Base-by-base conservation (phyloP, 2,113 vertebrate genomes). In the Nettapus auritus region DNA sequence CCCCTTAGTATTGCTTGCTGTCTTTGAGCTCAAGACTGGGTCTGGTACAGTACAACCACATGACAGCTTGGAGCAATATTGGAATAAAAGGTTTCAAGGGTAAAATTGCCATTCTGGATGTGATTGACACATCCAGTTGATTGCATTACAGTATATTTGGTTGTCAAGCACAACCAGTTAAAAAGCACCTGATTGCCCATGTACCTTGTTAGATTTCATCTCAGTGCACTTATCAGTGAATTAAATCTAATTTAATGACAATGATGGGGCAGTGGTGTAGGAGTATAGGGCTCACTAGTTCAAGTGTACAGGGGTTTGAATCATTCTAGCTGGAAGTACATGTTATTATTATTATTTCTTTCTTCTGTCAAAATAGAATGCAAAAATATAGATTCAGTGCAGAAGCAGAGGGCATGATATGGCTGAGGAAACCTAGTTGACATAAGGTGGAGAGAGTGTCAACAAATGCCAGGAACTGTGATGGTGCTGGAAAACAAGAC, bases 111-210 rank as follows among this genome's bases (percentile, higher is more conserved):
- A 57, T 59, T 95, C 79, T 73, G 62, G 40, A 62, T 90, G 74
- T 87, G 95, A 95, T 91, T 91, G 71, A 66, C 88, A 79, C 57
- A 78, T 94, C 82, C 33, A 11, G 71, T 95, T 94, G 87, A 93
- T 85, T 96, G 40, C 66, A 74, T 42, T 86, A 74, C 80, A 88
- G 86, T 96, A 64, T 73, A 95, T 87, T 97, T 90, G 11, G 68
- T 91, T 93, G 88, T 93, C 90, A 93, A 96, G 91, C 91, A 87
- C 69, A 86, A 79, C 81, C 68, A 96, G 97, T 97, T 95, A 96
- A 97, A 96, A 95, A 84, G 46, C 29, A 95, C 82, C 83, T 74
- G 16, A 93, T 90, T 96, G 73, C 69, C 82, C 55, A 55, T 93
- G 82, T 96, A 88, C 63, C 74, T 88, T 83, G n/a, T 64, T 71